These are phyloP conservation scores for Sialia sialis DNA, from an alignment of 2,113 vertebrate species.

Conservation along the genomic window DNA sequence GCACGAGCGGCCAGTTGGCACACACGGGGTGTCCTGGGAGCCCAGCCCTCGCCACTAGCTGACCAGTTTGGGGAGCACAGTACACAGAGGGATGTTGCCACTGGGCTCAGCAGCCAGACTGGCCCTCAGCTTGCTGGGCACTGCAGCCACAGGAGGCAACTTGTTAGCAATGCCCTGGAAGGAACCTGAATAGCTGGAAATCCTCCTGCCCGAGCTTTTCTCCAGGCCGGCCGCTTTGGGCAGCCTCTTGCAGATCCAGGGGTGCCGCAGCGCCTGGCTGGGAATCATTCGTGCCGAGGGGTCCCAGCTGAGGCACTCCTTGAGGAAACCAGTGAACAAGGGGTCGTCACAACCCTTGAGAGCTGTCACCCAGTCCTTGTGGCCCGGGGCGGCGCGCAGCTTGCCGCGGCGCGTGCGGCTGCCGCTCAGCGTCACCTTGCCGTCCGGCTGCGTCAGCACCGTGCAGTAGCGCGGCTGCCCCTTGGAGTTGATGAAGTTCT, in stretches of 20 bases:
- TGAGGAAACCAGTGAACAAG: constrained; percentile 92
- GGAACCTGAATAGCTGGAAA: constrained; percentile 80
- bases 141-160: constrained; percentile 76
- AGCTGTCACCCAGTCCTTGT: constrained; percentile 88
- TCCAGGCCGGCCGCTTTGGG: constrained; percentile 80
- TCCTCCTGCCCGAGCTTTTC: constrained; percentile 79
- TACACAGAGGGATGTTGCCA: constrained; percentile 86
- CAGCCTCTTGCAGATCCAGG: constrained; percentile 88
- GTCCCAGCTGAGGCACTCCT: constrained; percentile 97
- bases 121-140: constrained; percentile 87
- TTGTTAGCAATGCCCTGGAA: constrained; percentile 87
- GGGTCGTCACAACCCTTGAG: constrained; percentile 94
- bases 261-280: constrained; percentile 88
- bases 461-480: constrained; percentile 96
- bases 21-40: neutral
- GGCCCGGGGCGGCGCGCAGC: constrained; percentile 86
- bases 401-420: constrained; percentile 91
- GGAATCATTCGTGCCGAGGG: constrained; percentile 88
- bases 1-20: constrained; percentile 27
- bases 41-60: constrained; percentile 67
- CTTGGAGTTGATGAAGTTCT: constrained; percentile 98
- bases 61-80: constrained; percentile 93
- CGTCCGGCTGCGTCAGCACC: constrained; percentile 81
- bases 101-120: constrained; percentile 83
- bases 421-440: constrained; percentile 83